These are phyloP conservation scores for Microctonus brassicae DNA, from an alignment of 2,888 invertebrate species.

Conservation along the genomic window DNA sequence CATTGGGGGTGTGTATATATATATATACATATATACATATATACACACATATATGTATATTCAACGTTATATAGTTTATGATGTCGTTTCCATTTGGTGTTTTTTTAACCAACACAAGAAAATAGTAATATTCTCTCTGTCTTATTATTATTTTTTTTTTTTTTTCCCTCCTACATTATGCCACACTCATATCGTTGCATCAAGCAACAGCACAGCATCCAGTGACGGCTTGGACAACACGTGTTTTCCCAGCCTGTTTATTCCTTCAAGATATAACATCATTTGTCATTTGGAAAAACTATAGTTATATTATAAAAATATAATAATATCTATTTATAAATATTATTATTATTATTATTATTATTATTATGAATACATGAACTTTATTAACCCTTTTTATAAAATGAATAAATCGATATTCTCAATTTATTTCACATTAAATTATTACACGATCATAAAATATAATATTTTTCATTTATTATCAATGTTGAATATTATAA, in stretches of 20 bases:
- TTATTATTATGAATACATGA: too few relatives aligned
- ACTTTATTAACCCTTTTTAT: not conserved
- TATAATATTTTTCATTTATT: too few relatives aligned
- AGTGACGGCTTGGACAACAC: constrained; percentile 48
- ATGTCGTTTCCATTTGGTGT: not conserved
- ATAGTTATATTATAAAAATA: too few relatives aligned
- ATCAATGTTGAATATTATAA: too few relatives aligned
- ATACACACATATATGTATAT: too few relatives aligned
- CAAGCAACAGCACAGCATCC: not conserved
- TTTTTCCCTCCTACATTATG: constrained; percentile 1
- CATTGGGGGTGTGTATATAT: not conserved
- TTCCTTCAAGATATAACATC: constrained; percentile 21
- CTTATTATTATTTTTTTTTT: not conserved
- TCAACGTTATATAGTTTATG: not conserved
- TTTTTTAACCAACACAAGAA: constrained; percentile 2
- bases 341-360: too few relatives aligned
- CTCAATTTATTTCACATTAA: not conserved
- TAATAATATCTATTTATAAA: not conserved
- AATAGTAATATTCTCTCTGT: not conserved
- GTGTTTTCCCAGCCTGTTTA: constrained; percentile 47
- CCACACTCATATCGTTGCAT: not conserved
- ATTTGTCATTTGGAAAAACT: constrained; percentile 30
- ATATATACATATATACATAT: too few relatives aligned
- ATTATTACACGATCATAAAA: too few relatives aligned
- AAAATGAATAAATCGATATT: not conserved